A percentile compares a stretch with the other conserved stretches of the same genome.
phyloP scores from a whole-genome alignment of 2,113 vertebrate genomes.

The Aptenodytes forsteri region DNA sequence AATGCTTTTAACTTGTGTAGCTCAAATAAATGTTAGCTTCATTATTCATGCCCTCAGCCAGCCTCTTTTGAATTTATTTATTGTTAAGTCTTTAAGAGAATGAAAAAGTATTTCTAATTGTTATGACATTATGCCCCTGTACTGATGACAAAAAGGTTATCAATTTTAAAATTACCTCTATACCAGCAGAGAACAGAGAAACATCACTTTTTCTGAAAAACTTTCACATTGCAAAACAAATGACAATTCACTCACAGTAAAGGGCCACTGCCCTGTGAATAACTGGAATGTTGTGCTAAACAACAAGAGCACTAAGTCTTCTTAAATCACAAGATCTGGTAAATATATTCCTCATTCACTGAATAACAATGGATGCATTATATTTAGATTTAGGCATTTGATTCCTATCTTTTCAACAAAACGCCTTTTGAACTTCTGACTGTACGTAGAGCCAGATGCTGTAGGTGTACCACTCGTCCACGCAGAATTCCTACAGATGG shows the following conservation, averaged over 20 bases:
- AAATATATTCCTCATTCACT: conserved; percentile 31
- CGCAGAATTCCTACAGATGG: not conserved
- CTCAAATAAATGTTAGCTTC: not conserved
- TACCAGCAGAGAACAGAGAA: not conserved
- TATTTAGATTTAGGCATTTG: not conserved
- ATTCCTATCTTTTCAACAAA: conserved; percentile 24
- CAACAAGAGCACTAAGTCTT: not conserved
- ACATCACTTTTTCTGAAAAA: not conserved
- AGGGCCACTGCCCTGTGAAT: not conserved
- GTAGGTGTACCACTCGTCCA: not conserved
- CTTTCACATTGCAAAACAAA: not conserved
- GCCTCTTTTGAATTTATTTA: not conserved
- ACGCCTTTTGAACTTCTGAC: not conserved
- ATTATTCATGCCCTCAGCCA: not conserved
- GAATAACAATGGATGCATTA: not conserved
- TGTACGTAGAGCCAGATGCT: not conserved
- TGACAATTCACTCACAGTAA: not conserved
- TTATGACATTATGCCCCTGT: not conserved
- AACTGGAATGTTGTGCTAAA: not conserved
- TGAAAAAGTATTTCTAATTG: not conserved
- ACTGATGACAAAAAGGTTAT: not conserved
- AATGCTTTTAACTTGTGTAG: not conserved
- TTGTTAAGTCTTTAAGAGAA: not conserved
- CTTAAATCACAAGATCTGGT: conserved; percentile 33
- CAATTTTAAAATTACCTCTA: not conserved